Base-by-base conservation (phyloP, 1,140 invertebrate species). In the Drosophila fuyamai region DNA sequence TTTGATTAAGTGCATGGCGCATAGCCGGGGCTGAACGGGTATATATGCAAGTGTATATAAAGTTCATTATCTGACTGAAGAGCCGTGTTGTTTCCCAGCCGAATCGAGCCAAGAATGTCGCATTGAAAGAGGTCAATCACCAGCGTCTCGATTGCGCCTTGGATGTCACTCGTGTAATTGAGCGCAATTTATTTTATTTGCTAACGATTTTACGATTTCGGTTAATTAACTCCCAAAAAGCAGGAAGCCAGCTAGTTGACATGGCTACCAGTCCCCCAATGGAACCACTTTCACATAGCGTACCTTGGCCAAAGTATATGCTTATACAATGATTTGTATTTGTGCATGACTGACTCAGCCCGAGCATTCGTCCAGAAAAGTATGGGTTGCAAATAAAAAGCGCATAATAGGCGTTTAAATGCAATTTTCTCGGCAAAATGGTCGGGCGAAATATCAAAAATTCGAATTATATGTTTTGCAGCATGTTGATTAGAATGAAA, bases 391-490 rank as follows among this genome's bases (percentile, higher is more conserved):
- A 81, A 89, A 91, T 90, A 91, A 91, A 91, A 91, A 85, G 89
- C 90, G 84, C 90, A 91, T 90, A 91, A 91, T 91, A 85, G 84
- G 90, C 89, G 85, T 91, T 91, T 91, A 91, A 91, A 91, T 91
- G 90, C 90, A 91, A 91, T 91, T 91, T 91, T 90, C 82, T 78
- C 71, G 13, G 74, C 90, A 85, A 91, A 91, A 76, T 73, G 80
- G 66, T 73, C 81, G 59, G 75, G 58, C 72, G 78, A 81, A 91
- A 91, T 83, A 81, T 85, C 75, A 76, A 89, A 86, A 76, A 76
- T 76, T 74, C 65, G 80, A 90, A 90, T 86, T 90, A 86, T 91
- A 91, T 89, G 89, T 85, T 88, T 88, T 81, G 81, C 70, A 61
- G 70, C 76, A 85, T 81, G 65, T 81, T 89, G 83, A 83, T 89